phyloP scores from a whole-genome alignment of 2,888 invertebrate species.

The Dione juno region DNA sequence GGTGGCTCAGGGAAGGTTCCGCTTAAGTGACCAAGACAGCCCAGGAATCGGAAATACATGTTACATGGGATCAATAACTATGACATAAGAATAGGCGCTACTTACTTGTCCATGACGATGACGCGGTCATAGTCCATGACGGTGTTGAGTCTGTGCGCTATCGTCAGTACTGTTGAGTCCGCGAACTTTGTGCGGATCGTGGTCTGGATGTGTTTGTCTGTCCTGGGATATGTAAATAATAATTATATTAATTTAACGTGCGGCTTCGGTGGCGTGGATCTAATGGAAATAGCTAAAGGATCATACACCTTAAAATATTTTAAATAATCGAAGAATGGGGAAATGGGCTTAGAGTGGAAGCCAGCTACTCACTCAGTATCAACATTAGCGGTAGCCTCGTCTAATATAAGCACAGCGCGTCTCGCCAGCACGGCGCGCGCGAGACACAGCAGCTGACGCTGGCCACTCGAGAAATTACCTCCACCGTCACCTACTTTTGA shows the following conservation, averaged over 20 bases:
- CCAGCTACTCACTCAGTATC: constrained; percentile 88
- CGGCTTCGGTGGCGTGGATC: no score
- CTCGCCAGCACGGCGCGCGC: constrained; percentile 88
- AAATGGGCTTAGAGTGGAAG: no score
- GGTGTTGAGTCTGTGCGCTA: constrained; percentile 92
- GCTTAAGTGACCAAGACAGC: no score
- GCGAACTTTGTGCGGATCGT: constrained; percentile 89
- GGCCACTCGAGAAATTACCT: constrained; percentile 87
- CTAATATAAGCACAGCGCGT: constrained; percentile 87
- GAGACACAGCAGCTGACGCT: constrained; percentile 88
- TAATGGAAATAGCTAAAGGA: no score
- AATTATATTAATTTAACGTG: no score
- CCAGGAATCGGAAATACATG: no score
- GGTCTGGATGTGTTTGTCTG: constrained; percentile 89
- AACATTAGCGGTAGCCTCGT: constrained; percentile 96
- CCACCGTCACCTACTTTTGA: constrained; percentile 86
- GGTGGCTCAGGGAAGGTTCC: no score
- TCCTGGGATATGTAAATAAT: no score
- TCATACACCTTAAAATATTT: no score
- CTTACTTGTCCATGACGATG: constrained; percentile 90
- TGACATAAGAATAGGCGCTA: not conserved
- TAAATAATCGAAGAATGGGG: no score
- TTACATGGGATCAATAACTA: no score
- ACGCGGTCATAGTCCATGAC: constrained; percentile 93
- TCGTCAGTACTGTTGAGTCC: constrained; percentile 90